Evolutionary conservation across 2,888 invertebrate species (phyloP).

Genomic region (Scotopteryx bipunctaria): DNA sequence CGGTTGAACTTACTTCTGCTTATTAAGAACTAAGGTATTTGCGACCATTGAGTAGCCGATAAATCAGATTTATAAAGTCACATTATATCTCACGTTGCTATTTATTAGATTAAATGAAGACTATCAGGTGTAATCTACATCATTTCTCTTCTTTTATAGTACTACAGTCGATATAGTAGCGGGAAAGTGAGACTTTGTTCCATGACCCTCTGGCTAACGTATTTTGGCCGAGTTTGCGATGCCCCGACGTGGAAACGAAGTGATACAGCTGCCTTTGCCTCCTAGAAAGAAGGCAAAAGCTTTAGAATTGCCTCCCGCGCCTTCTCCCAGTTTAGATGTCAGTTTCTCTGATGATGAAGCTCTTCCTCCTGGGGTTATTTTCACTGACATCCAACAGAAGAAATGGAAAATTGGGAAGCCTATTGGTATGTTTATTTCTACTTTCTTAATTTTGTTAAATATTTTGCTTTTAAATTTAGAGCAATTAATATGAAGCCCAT

Average conservation of each 20-base stretch:
- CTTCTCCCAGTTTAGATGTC: constrained; percentile 59
- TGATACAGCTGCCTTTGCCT: constrained; percentile 55
- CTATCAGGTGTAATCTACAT: constrained; percentile 23
- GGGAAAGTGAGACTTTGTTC: constrained; percentile 15
- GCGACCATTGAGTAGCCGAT: constrained; percentile 48
- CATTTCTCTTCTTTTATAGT: constrained; percentile 22
- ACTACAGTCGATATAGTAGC: constrained; percentile 8
- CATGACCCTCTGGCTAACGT: constrained; percentile 5
- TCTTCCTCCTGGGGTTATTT: constrained; percentile 87
- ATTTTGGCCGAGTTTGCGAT: constrained; percentile 41
- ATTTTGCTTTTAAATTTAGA: too few species aligned
- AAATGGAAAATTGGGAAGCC: constrained; percentile 94
- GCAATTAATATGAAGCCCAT: too few species aligned
- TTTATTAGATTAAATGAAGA: constrained; percentile 55
- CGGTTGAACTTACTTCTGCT: constrained; percentile 1
- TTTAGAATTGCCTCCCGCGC: constrained; percentile 44
- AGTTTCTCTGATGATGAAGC: constrained; percentile 78
- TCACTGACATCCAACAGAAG: constrained; percentile 91
- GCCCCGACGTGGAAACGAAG: constrained; percentile 69
- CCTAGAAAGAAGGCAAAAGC: constrained; percentile 67
- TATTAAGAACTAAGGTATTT: constrained; percentile 40
- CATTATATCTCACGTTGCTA: constrained; percentile 52
- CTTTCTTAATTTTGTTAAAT: background rate
- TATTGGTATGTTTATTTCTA: constrained; percentile 84
- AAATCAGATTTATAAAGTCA: constrained; percentile 52